Base-by-base conservation (phyloP, 2,888 invertebrate genomes). In the Epiperipatus broadwayi region DNA sequence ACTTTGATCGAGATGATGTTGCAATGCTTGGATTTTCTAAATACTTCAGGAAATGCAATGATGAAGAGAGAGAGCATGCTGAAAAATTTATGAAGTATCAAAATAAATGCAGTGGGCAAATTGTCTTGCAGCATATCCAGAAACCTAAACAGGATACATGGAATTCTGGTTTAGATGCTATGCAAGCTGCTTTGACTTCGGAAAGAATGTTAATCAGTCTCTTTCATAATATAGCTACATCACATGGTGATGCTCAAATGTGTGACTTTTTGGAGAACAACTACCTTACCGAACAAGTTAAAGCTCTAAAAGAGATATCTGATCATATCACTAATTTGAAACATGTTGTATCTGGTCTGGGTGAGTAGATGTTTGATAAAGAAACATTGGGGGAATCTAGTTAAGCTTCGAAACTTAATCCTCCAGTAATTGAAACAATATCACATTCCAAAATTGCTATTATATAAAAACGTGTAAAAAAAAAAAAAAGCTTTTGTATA, bases 141-240 rank as follows among this genome's bases (percentile, higher is more conserved):
- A 68, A 70, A 15, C 78, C 78, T 0, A 45, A 57, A 12, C 64
- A 64, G 45, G 68, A 68, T 49, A 70, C 73, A 48, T 80, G 78
- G 77, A 66, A 68, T 14, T 66, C 65, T 36, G 70, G 72, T 2
- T 65, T 73, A 49, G 71, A 73, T 31, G 79, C 80, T 1, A 72
- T 84, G 67, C 58, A 61, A 40, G 67, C 71, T 3, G 80, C 81
- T 7, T 61, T 85, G 37, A 63, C 69, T 61, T 85, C 50, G 84
- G 85, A 57, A 76, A 75, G 54, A 64, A 61, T 50, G 79, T 83
- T 27, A 84, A 84, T 57, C 69, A 75, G 62, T 72, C 72, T 53
- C 44, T 63, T 83, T 21, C 56, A 83, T 35, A 65, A 71, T 29
- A 52, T 74, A n/a, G n/a, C n/a, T n/a, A n/a, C n/a, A n/a, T n/a